Percentiles rank a stretch among this genome's conserved stretches.
Evolutionary conservation across 2,888 invertebrate species (phyloP).

Genomic region (Oscheius sp.): DNA sequence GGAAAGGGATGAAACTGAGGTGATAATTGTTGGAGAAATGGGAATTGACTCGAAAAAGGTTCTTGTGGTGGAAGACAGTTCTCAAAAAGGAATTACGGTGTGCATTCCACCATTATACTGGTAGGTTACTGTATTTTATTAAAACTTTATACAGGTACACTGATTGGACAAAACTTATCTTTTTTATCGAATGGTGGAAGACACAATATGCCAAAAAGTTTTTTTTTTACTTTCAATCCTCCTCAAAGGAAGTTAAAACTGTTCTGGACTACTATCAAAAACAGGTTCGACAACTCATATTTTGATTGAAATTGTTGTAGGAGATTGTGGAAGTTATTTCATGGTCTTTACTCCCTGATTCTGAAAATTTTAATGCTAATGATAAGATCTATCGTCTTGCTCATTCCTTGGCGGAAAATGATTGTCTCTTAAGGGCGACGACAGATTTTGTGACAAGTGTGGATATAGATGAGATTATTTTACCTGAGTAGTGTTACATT

Average conservation of each 20-base stretch:
- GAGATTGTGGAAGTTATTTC: constrained; percentile 30
- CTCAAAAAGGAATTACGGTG: constrained; percentile 37
- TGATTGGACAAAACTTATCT: constrained; percentile 43
- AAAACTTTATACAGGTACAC: constrained; percentile 35
- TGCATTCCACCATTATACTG: constrained; percentile 56
- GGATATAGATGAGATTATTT: constrained; percentile 53
- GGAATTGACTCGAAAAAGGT: background rate
- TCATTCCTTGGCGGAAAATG: constrained; percentile 52
- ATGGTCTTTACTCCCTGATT: constrained; percentile 34
- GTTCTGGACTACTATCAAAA: constrained; percentile 42
- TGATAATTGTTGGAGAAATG: background rate
- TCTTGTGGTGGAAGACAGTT: background rate
- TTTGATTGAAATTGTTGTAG: background rate
- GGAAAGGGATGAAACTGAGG: background rate
- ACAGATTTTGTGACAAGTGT: constrained; percentile 41
- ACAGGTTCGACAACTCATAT: constrained; percentile 13
- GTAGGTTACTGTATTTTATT: background rate
- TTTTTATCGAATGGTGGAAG: constrained; percentile 55
- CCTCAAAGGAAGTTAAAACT: constrained; percentile 31
- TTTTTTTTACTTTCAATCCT: constrained; percentile 51
- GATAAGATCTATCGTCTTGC: constrained; percentile 50
- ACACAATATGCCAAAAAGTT: constrained; percentile 46
- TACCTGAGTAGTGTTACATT: constrained; percentile 1
- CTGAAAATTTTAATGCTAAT: constrained; percentile 32
- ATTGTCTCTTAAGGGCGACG: constrained; percentile 44